Conservation (phyloP, 2,797 vertebrate genomes). For the Manis crassicaudata region DNA sequence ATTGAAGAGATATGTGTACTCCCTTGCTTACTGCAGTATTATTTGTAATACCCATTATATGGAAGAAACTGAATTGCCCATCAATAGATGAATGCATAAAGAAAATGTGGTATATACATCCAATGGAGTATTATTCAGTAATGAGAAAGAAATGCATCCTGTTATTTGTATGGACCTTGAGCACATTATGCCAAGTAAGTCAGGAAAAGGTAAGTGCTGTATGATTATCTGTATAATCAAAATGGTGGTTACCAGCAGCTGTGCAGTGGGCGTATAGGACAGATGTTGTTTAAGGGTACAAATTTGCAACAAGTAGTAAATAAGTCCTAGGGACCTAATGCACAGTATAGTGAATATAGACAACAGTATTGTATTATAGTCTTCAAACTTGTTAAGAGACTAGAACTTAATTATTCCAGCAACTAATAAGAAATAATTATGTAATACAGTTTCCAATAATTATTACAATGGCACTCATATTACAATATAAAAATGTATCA, state of each 20-base stretch:
- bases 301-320: not conserved
- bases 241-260: not conserved
- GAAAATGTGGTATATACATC: not conserved
- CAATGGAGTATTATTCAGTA: not conserved
- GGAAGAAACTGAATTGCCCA: not conserved
- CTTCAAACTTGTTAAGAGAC: not conserved
- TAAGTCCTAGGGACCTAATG: not conserved
- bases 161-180: not conserved
- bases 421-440: not conserved
- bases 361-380: not conserved
- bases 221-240: not conserved
- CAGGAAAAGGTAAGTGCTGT: not conserved
- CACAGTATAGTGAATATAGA: not conserved
- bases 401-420: not conserved
- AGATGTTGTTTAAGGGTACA: not conserved
- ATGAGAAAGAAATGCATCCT: not conserved
- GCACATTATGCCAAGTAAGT: not conserved
- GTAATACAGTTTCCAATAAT: not conserved
- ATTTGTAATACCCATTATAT: not conserved
- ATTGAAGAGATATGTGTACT: not conserved
- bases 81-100: not conserved
- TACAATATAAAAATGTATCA: not conserved
- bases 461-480: not conserved
- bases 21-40: not conserved
- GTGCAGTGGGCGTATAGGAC: not conserved